Conservation (phyloP, 1,140 invertebrate species). For the Leptinotarsa texana region DNA sequence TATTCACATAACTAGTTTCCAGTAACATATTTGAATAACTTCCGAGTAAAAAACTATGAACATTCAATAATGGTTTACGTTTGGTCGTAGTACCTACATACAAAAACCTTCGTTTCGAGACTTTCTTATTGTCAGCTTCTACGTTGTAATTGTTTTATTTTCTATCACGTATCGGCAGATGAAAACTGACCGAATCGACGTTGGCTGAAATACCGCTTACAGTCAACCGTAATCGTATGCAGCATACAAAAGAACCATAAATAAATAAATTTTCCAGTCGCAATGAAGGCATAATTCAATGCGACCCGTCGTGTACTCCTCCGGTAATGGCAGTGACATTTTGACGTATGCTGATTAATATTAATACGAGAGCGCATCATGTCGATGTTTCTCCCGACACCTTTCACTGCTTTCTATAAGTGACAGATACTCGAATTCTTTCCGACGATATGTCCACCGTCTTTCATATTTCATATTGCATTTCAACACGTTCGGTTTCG, state of each 20-base stretch:
- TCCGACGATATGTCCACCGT: background rate
- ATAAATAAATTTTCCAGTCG: conserved; percentile 16
- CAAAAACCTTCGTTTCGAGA: too few relatives aligned
- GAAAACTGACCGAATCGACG: too few relatives aligned
- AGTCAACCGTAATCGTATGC: too few relatives aligned
- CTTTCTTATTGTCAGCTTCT: too few relatives aligned
- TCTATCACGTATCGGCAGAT: too few relatives aligned
- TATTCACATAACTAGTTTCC: too few relatives aligned
- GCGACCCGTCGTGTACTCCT: conserved; percentile 3
- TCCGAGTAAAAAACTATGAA: too few relatives aligned
- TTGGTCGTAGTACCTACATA: too few relatives aligned
- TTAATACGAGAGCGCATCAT: conserved; percentile 21
- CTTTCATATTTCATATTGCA: conserved; percentile 4
- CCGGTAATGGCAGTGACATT: conserved; percentile 20
- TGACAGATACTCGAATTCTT: conserved; percentile 12
- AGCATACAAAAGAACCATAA: conserved; percentile 24
- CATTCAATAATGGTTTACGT: too few relatives aligned
- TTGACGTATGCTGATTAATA: conserved; percentile 28
- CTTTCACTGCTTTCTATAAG: conserved; percentile 17
- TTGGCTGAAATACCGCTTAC: too few relatives aligned
- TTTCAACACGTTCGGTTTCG: conserved; percentile 1
- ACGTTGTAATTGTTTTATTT: too few relatives aligned
- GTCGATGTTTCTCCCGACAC: conserved; percentile 20
- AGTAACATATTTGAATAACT: too few relatives aligned
- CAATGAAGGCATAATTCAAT: conserved; percentile 18